Conservation (phyloP, 2,888 invertebrate genomes). For the Pegoplata infirma region DNA sequence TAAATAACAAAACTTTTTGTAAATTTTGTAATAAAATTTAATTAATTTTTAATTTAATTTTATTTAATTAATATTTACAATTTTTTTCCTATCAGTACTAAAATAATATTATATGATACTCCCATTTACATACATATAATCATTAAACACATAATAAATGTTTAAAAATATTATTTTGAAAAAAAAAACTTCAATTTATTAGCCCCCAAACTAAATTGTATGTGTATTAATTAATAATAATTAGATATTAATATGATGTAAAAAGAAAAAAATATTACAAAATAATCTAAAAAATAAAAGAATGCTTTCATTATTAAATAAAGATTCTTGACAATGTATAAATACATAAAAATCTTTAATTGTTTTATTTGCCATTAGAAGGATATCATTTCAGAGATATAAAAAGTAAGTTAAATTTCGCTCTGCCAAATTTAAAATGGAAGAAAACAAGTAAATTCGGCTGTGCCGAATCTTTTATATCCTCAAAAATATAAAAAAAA, state of each 20-base stretch:
- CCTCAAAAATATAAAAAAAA: too few species aligned
- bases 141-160: neutral
- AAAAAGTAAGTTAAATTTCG: too few species aligned
- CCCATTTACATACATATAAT: conserved; percentile 11
- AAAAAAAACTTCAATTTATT: conserved; percentile 7
- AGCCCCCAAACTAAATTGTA: conserved; percentile 22
- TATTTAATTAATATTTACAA: neutral
- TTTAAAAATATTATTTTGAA: conserved; percentile 35
- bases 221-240: conserved; percentile 55
- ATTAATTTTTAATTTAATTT: neutral
- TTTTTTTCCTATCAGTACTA: conserved; percentile 21
- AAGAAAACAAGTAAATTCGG: neutral
- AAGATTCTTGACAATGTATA: conserved; percentile 46
- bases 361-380: neutral
- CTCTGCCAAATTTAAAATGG: too few species aligned
- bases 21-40: neutral
- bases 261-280: conserved; percentile 15
- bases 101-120: conserved; percentile 16
- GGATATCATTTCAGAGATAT: too few species aligned
- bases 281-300: conserved; percentile 26
- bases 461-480: too few species aligned
- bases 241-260: conserved; percentile 38
- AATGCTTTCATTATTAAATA: conserved; percentile 61
- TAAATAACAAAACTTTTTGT: neutral
- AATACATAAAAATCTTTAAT: conserved; percentile 18